Evolutionary conservation across 2,797 vertebrate species (phyloP).

Genomic region (Phataginus tetradactyla): DNA sequence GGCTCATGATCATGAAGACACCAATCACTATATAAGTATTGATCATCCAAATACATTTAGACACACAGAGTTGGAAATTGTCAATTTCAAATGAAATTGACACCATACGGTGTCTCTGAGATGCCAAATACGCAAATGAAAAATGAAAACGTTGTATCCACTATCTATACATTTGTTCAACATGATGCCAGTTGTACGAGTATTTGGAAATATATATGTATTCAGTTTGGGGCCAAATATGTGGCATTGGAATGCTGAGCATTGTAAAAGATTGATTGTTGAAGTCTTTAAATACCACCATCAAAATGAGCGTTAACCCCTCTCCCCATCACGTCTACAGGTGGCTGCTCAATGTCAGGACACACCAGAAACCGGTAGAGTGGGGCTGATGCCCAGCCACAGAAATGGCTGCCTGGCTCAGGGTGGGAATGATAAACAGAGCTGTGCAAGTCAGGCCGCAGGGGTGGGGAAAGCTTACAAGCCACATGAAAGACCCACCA

Average conservation of each 20-base stretch:
- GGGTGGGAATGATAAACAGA: constrained; percentile 7
- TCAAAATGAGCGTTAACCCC: constrained; percentile 34
- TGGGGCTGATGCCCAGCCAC: background rate
- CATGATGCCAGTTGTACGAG: background rate
- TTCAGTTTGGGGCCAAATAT: background rate
- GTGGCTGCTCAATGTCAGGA: background rate
- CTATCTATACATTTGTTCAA: background rate
- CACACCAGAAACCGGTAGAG: background rate
- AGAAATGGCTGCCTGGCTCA: background rate
- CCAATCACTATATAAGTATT: constrained; percentile 30
- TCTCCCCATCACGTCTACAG: background rate
- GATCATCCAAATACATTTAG: constrained; percentile 44
- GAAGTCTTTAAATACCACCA: constrained; percentile 51
- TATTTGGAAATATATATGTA: background rate
- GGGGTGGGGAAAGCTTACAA: background rate
- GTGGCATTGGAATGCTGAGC: constrained; percentile 43
- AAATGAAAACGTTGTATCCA: constrained; percentile 36
- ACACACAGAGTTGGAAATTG: constrained; percentile 5
- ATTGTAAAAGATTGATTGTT: constrained; percentile 39
- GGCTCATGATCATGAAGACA: background rate
- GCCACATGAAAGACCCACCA: background rate
- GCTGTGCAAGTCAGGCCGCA: background rate
- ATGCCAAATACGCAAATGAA: constrained; percentile 19
- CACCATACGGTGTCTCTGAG: background rate
- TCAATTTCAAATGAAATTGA: constrained; percentile 53